phyloP scores from a whole-genome alignment of 2,888 invertebrate genomes.

The Spodoptera exigua region DNA sequence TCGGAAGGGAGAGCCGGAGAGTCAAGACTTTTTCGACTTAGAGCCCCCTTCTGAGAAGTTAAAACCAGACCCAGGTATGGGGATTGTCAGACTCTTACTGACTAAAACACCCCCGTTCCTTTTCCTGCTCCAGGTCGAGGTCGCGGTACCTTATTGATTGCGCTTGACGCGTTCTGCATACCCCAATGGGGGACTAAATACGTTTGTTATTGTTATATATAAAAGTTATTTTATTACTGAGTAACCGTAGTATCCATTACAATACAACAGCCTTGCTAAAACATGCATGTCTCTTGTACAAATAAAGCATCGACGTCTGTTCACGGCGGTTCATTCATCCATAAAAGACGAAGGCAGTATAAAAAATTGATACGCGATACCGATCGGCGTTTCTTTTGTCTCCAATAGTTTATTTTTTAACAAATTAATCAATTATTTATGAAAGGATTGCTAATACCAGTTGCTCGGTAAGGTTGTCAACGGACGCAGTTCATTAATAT shows the following conservation, averaged over 20 bases:
- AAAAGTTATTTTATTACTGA: neutral
- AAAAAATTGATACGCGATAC: constrained; percentile 11
- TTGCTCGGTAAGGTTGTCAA: neutral
- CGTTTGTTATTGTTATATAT: too few species aligned
- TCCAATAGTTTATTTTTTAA: constrained; percentile 4
- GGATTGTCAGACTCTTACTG: too few species aligned
- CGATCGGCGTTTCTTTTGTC: constrained; percentile 23
- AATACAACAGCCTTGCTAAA: constrained; percentile 3
- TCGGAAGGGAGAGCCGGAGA: too few species aligned
- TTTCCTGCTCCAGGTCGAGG: too few species aligned
- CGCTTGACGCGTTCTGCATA: too few species aligned
- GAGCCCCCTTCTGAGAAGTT: too few species aligned
- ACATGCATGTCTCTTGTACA: constrained; percentile 15
- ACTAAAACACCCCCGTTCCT: too few species aligned
- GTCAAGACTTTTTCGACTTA: too few species aligned
- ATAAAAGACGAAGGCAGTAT: neutral
- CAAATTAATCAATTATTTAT: constrained; percentile 4
- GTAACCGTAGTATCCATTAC: neutral
- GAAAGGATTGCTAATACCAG: neutral
- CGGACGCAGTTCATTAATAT: too few species aligned
- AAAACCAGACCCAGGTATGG: too few species aligned
- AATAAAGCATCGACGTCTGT: neutral
- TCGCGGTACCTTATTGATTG: too few species aligned
- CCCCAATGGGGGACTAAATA: too few species aligned
- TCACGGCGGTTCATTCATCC: constrained; percentile 1